Evolutionary conservation across 2,888 invertebrate species (phyloP), one percentile per base, ranked within the genome.

Genomic region (Sclerodermus sp.): DNA sequence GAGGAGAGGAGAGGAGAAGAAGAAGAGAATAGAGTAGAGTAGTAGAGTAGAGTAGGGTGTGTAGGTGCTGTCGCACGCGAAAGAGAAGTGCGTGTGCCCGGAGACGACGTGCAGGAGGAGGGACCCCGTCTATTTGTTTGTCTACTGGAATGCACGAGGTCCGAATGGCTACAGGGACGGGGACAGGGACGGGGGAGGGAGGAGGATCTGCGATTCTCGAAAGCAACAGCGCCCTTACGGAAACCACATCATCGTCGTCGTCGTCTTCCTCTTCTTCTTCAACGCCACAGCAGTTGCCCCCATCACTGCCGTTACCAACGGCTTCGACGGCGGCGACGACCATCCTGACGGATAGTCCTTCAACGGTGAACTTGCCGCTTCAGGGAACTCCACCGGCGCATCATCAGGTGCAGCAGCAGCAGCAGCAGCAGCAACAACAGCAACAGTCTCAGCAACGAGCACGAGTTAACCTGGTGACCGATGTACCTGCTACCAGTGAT

Each of bases 101-200:
- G 51, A 40, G 55, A 60, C 53, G 56, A 55, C 59, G 60, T 53
- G 53, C 54, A 53, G 57, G 57, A 63, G 60, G 44, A 40, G 61
- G 59, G 55, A 49, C 40, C 49, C 56, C 58, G 58, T 51, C 57
- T 54, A 55, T 60, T 57, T 53, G 54, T 58, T 45, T 23, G 39
- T n/a, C 55, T 52, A 54, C 55, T 63, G 68, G 63, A 60, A 74
- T 71, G 71, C 72, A 71, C 66, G 70, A 74, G 67, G 67, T 60
- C 62, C 69, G 70, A 73, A 75, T 76, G 74, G 70, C 70, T 71
- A 63, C 68, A 54, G 58, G 62, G 53, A 45, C 62, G 48, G 64
- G 56, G 58, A 30, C 30, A 10, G 30, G 30, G 30, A 34, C 62
- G 49, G 64, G 56, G 58, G 60, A 58, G 49, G 57, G 55, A 52